Evolutionary conservation across 2,888 invertebrate species (phyloP).

Genomic region (Amorpha juglandis): DNA sequence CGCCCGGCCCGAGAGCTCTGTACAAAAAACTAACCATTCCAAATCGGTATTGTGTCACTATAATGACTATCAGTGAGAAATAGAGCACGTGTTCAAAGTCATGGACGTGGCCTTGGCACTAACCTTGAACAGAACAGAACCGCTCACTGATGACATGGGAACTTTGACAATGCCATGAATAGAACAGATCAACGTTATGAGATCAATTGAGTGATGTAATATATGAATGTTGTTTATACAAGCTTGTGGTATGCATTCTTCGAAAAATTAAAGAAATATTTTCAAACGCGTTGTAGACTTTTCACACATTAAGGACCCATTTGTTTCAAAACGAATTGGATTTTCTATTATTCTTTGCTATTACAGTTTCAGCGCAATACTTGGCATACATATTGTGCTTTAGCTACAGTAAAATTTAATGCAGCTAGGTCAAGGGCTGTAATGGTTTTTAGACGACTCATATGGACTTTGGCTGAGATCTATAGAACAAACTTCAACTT

Average conservation of each 20-base stretch:
- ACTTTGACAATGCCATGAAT: background rate
- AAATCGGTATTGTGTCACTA: background rate
- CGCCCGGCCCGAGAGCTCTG: background rate
- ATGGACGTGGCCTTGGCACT: slow-evolving; percentile 12
- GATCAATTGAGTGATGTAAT: background rate
- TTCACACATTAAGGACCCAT: too few relatives aligned
- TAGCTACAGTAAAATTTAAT: background rate
- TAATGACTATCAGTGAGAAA: background rate
- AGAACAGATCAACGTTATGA: background rate
- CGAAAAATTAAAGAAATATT: too few relatives aligned
- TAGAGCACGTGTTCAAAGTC: slow-evolving; percentile 6
- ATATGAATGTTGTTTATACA: background rate
- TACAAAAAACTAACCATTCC: background rate
- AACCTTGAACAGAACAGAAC: background rate
- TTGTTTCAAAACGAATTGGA: too few relatives aligned
- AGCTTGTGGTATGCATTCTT: background rate
- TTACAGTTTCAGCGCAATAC: background rate
- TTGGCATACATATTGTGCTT: background rate
- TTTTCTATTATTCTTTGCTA: background rate
- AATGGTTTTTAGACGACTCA: background rate
- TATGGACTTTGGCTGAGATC: too few relatives aligned
- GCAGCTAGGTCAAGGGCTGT: background rate
- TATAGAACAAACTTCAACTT: too few relatives aligned
- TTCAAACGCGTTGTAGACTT: too few relatives aligned
- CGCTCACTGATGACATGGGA: background rate